Conservation (phyloP, 2,113 vertebrate species). For the Gallinago jamesoni region DNA sequence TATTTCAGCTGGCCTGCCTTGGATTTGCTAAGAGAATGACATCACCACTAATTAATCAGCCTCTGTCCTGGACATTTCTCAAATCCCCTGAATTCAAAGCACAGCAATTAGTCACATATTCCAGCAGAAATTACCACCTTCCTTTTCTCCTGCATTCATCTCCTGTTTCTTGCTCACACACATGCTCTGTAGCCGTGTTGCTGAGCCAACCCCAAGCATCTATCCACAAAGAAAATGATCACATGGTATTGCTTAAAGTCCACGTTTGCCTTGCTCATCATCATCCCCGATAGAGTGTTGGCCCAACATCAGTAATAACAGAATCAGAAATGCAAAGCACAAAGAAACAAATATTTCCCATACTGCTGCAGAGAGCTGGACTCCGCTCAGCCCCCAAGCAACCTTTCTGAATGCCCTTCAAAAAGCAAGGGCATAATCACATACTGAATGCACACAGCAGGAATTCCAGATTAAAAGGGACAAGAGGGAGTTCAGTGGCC, state of each 20-base stretch:
- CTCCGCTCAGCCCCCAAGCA: background rate
- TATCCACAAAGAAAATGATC: background rate
- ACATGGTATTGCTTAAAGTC: background rate
- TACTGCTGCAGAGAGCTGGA: background rate
- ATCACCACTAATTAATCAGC: conserved; percentile 35
- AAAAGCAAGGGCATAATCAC: background rate
- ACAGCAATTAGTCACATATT: background rate
- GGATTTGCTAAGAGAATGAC: background rate
- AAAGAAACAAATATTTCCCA: background rate
- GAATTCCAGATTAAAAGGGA: background rate
- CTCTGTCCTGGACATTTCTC: background rate
- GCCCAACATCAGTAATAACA: background rate
- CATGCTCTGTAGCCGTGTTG: background rate
- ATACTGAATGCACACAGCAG: background rate
- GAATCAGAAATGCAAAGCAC: background rate
- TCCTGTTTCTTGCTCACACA: background rate
- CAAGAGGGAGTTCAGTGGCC: background rate
- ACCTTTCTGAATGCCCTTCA: background rate
- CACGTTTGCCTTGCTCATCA: background rate
- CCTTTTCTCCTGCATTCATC: background rate
- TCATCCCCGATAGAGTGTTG: background rate
- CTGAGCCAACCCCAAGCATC: background rate
- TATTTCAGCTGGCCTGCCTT: background rate
- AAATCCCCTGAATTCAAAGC: background rate
- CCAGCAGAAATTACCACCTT: background rate